These are phyloP conservation scores for Drosophila pegasa DNA, from an alignment of 2,888 invertebrate species.

Conservation along the genomic window DNA sequence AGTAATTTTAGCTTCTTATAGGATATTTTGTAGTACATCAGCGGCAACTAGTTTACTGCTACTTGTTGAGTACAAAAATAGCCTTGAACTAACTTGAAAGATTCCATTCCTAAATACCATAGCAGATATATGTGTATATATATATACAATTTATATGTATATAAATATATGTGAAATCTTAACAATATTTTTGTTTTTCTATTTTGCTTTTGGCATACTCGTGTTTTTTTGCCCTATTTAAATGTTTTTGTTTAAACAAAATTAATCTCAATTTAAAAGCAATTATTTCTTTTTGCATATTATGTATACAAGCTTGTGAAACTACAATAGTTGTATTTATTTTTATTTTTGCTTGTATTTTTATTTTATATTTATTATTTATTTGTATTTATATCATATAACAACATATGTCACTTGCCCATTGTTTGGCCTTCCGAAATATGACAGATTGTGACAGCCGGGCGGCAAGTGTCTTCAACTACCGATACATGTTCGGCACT, in stretches of 20 bases:
- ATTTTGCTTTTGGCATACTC: not conserved
- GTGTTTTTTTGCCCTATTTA: slow-evolving; percentile 1
- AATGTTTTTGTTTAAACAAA: not conserved
- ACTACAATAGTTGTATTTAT: slow-evolving; percentile 20
- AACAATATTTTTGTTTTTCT: not conserved
- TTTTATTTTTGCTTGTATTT: not conserved
- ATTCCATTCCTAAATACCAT: not conserved
- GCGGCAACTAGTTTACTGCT: not conserved
- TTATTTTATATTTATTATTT: not conserved
- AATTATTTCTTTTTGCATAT: slow-evolving; percentile 14
- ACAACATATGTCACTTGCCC: slow-evolving; percentile 20
- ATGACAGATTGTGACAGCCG: slow-evolving; percentile 74
- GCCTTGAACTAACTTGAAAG: slow-evolving; percentile 11
- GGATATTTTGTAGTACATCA: not conserved
- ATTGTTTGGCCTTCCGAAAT: slow-evolving; percentile 68
- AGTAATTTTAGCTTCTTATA: not conserved
- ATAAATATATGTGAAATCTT: not conserved
- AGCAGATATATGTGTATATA: not conserved
- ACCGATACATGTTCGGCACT: slow-evolving; percentile 30
- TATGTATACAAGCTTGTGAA: slow-evolving; percentile 33
- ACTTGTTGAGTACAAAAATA: not conserved
- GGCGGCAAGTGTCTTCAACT: slow-evolving; percentile 61
- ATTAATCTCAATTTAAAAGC: slow-evolving; percentile 14
- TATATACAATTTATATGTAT: not conserved
- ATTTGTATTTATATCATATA: slow-evolving; percentile 9